A percentile compares a stretch with the other conserved stretches of the same genome.
Evolutionary conservation across 2,797 vertebrate genomes (phyloP).

Genomic region (Odontamblyopus lacepedii): DNA sequence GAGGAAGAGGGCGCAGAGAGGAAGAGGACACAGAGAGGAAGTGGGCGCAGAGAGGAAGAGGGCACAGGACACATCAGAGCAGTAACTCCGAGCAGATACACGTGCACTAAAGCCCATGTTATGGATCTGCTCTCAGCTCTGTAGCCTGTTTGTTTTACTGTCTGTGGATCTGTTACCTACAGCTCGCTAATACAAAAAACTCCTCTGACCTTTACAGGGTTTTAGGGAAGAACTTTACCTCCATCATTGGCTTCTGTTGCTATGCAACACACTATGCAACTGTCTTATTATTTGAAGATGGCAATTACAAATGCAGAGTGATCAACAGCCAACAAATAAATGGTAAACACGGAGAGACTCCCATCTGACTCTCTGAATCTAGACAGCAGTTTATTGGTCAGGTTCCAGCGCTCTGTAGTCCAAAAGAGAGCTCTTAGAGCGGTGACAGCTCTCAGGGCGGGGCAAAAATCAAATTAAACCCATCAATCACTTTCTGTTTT

Average conservation of each 20-base stretch:
- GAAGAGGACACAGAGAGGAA: neutral
- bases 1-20: slow-evolving; percentile 25
- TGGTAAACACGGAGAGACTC: slow-evolving; percentile 9
- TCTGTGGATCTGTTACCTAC: neutral
- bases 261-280: slow-evolving; percentile 21
- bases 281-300: slow-evolving; percentile 9
- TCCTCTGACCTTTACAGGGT: slow-evolving; percentile 12
- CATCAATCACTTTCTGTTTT: slow-evolving; percentile 48
- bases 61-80: slow-evolving; percentile 13
- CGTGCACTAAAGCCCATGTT: slow-evolving; percentile 16
- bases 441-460: slow-evolving; percentile 23
- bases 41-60: slow-evolving; percentile 25
- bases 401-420: slow-evolving; percentile 23
- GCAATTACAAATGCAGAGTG: neutral
- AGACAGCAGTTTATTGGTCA: slow-evolving; percentile 27
- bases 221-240: slow-evolving; percentile 16
- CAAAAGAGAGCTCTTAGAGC: slow-evolving; percentile 33
- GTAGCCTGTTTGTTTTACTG: slow-evolving; percentile 10
- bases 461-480: slow-evolving; percentile 50
- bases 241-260: slow-evolving; percentile 16
- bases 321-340: slow-evolving; percentile 9
- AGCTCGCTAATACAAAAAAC: neutral
- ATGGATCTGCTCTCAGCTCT: slow-evolving; percentile 21
- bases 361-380: slow-evolving; percentile 17
- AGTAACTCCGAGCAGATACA: neutral